Percentiles rank a stretch among this genome's conserved stretches.
These are phyloP conservation scores for Drosophila guanche DNA, from an alignment of 1,140 invertebrate species.

Conservation along the genomic window DNA sequence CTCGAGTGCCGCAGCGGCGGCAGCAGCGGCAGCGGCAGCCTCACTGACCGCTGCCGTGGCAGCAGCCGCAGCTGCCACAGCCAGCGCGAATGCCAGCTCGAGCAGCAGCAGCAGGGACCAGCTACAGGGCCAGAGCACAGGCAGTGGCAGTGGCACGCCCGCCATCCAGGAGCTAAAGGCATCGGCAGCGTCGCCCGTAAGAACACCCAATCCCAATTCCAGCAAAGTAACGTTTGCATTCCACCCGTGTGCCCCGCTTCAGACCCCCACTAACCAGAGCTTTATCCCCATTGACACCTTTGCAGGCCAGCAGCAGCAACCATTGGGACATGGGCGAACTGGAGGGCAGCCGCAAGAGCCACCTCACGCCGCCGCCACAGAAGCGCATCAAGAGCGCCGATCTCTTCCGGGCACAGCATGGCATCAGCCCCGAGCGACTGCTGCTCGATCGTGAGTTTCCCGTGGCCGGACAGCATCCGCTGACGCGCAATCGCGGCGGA, in stretches of 20 bases:
- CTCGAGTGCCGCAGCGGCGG: slow-evolving; percentile 62
- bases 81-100: slow-evolving; percentile 26
- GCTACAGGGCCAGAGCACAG: slow-evolving; percentile 17
- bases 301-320: slow-evolving; percentile 61
- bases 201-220: slow-evolving; percentile 70
- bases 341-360: slow-evolving; percentile 70
- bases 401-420: slow-evolving; percentile 85
- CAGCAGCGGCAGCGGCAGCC: slow-evolving; percentile 56
- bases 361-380: slow-evolving; percentile 85
- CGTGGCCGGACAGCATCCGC: slow-evolving; percentile 75
- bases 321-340: slow-evolving; percentile 73
- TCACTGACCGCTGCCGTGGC: slow-evolving; percentile 67
- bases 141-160: slow-evolving; percentile 50
- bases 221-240: slow-evolving; percentile 75
- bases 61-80: slow-evolving; percentile 62
- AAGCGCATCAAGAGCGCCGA: slow-evolving; percentile 87
- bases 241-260: neutral
- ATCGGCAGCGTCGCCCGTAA: slow-evolving; percentile 82
- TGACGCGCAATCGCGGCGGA: slow-evolving; percentile 63
- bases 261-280: neutral
- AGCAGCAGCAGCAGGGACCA: slow-evolving; percentile 23
- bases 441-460: slow-evolving; percentile 76
- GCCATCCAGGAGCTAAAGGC: slow-evolving; percentile 81
- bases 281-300: too few species aligned
- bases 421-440: slow-evolving; percentile 79